Evolutionary conservation across 2,113 vertebrate species (phyloP), one percentile per base, ranked within the genome.

Genomic region (Pogona vitticeps): DNA sequence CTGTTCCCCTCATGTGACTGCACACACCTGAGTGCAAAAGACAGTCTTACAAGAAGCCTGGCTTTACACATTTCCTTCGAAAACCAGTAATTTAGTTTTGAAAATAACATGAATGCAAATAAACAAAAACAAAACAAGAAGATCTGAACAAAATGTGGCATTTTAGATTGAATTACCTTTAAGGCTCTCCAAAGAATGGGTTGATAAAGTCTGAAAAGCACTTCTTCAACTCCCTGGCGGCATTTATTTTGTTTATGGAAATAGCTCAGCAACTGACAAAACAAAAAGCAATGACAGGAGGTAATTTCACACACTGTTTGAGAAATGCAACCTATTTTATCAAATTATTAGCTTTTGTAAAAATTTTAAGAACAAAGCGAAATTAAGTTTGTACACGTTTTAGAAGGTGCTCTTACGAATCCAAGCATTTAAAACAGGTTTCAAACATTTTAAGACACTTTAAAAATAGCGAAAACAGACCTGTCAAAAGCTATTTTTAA

Each of bases 141-240:
- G n/a, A 18, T 2, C 40, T 2, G 9, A 84, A 86, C 28, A 86
- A 0, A 13, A 12, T 0, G 5, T 0, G 38, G 58, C 65, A 36
- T 26, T 75, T 36, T 67, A 52, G 68, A 81, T 28, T 6, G 26
- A 33, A 82, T 94, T 91, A 98, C 98, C 98, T 98, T 98, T 28
- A 99, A 92, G 77, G 97, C 95, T 94, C 98, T 97, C 99, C 99
- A 99, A 68, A 99, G 97, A 87, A 99, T 97, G 61, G 99, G 99
- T 72, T 96, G 97, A 93, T 99, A 99, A 12, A 99, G 94, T 46
- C 95, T 95, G 52, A 94, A 95, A 1, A 99, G 96, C 98, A 99
- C 98, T 95, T 97, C 98, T 86, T 99, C 98, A 59, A 98, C 96
- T 26, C 96, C 96, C 76, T 96, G 95, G 23, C 97, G 97, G 78